Evolutionary conservation across 2,113 vertebrate species (phyloP), one percentile per base, ranked within the genome.

Genomic region (Dicrurus megarhynchus): DNA sequence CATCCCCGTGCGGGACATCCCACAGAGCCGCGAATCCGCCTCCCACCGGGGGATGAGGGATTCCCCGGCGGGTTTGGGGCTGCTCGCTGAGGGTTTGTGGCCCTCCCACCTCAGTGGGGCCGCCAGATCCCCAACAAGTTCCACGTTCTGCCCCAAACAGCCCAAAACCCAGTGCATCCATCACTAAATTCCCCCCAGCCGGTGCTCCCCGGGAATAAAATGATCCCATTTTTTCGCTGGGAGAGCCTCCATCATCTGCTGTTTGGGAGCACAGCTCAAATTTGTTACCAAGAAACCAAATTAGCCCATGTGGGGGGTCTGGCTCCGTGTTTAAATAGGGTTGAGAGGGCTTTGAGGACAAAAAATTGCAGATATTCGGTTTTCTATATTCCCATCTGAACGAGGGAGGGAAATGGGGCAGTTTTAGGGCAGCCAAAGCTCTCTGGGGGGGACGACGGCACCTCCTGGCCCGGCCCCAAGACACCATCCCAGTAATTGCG

Each of bases 51-150:
- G 15, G 3, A 11, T 11, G 8, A 11, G 4, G 20, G 37, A 60
- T 30, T n/a, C n/a, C n/a, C 37, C 49, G 4, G 7, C 9, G 7
- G 19, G 14, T 42, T 8, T 26, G 69, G 28, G 68, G 28, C 27
- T 9, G 2, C 13, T 49, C 7, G 7, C 47, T 26, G 47, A 14
- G 47, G 46, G 46, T 52, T 21, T 57, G 53, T 3, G 24, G 68
- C 50, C 13, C 52, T 84, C 26, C 5, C 39, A 23, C 7, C 16
- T 53, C 76, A 37, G 16, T 67, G 10, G 47, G 1, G 0, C 24
- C 4, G 2, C 23, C 1, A 0, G 1, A 11, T 50, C 50, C 81
- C 52, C 35, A 23, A 9, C 0, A 0, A 7, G 7, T 10, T 60
- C 32, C 20, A 12, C 2, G 1, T 68, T 53, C 37, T 53, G 46